These are phyloP conservation scores for Trichacis sp. DNA, from an alignment of 2,888 invertebrate genomes.

Conservation along the genomic window DNA sequence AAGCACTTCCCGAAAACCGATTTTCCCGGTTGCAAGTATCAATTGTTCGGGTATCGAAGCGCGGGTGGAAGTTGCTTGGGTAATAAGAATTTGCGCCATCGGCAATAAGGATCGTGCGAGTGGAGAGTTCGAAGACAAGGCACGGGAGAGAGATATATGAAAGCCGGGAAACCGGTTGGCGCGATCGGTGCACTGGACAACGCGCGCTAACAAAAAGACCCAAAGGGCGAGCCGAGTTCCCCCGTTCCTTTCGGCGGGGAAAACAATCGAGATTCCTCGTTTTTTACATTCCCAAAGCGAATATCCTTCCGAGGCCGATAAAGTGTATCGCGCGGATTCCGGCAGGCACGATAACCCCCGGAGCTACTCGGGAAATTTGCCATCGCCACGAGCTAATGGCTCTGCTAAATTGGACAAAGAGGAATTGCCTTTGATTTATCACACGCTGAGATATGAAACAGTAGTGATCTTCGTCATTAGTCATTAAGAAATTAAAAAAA, in stretches of 20 bases:
- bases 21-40: too few species aligned
- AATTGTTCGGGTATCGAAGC: not conserved
- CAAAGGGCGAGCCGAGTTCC: conserved; percentile 41
- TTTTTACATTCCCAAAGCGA: not conserved
- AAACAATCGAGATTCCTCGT: conserved; percentile 24
- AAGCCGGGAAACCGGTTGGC: conserved; percentile 41
- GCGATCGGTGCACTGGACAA: conserved; percentile 39
- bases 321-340: not conserved
- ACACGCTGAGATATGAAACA: too few species aligned
- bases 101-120: conserved; percentile 25
- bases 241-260: conserved; percentile 19
- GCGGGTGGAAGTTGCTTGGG: conserved; percentile 25
- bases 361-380: not conserved
- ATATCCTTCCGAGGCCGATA: conserved; percentile 6
- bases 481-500: too few species aligned
- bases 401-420: too few species aligned
- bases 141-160: conserved; percentile 34
- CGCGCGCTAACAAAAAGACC: conserved; percentile 37
- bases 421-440: too few species aligned
- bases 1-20: too few species aligned
- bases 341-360: not conserved
- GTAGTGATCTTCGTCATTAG: too few species aligned
- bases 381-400: too few species aligned
- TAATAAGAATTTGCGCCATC: conserved; percentile 41
- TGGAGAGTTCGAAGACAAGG: conserved; percentile 33